These are phyloP conservation scores for Pipistrellus nathusii DNA, from an alignment of 2,797 vertebrate species.

Conservation along the genomic window DNA sequence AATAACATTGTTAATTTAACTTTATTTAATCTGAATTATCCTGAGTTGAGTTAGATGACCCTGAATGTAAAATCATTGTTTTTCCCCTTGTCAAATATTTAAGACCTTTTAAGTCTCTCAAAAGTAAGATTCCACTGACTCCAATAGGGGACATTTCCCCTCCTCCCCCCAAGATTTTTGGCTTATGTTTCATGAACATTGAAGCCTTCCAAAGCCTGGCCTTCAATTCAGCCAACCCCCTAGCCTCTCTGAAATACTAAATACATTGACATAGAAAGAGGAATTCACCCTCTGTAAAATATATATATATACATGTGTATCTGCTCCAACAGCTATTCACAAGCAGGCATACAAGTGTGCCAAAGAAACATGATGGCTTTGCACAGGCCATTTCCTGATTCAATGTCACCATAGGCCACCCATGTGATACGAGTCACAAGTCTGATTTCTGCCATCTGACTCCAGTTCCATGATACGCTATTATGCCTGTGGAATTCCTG, in stretches of 20 bases:
- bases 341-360: not conserved
- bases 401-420: slow-evolving; percentile 29
- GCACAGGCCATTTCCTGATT: not conserved
- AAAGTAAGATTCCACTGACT: slow-evolving; percentile 41
- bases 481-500: not conserved
- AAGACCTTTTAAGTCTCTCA: slow-evolving; percentile 41
- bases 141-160: not conserved
- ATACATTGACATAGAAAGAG: not conserved
- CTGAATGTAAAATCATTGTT: not conserved
- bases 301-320: not conserved
- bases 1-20: not conserved
- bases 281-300: not conserved
- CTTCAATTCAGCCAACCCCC: not conserved
- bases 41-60: not conserved
- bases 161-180: not conserved
- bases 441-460: not conserved
- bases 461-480: not conserved
- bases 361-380: not conserved
- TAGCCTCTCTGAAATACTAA: not conserved
- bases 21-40: not conserved
- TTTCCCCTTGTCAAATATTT: slow-evolving; percentile 12
- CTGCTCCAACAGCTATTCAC: not conserved
- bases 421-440: slow-evolving; percentile 17
- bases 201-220: not conserved
- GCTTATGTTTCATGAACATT: not conserved